Base-by-base conservation (phyloP, 2,888 invertebrate genomes). In the Tiliacea citrago region DNA sequence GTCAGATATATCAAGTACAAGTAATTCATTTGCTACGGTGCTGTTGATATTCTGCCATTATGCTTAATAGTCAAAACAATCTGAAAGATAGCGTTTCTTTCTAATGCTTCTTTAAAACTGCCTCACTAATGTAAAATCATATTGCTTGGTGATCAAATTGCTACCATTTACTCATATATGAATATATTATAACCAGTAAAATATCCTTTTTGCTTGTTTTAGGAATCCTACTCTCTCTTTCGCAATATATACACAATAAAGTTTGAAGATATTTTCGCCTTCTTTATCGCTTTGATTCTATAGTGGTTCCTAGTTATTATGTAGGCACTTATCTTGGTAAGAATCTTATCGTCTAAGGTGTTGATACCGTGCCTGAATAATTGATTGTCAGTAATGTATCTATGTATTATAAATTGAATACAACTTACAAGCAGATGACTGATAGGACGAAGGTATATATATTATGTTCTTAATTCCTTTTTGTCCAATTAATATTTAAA, bases 261-360 rank as follows among this genome's bases (percentile, higher is more conserved):
- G 8, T n/a, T 42, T 49, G 12, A 29, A 29, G 4, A 47, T 60
- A 55, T 49, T 78, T 62, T 78, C 35, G 24, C 24, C 42, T 58
- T 55, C 47, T 65, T 67, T 65, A 65, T 80, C 53, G 42, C 47
- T 75, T 53, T 47, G 51, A 75, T 66, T 49, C 57, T 57, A 60
- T 61, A 68, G 21, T 53, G 18, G 16, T 70, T 60, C 51, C 18
- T 60, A 39, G n/a, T 47, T 66, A 42, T 58, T 66, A 57, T 51
- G 21, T 60, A 58, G 13, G 29, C 53, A 81, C 39, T 70, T 81
- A 76, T 70, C 77, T 7, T 58, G 18, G 47, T 70, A 67, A 68
- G 9, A 68, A 71, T 81, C 70, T 67, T 57, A 81, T 81, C 71
- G 58, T 49, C 18, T 66, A 53, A 55, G 55, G 47, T 49, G 21